Conservation (phyloP, 1,140 invertebrate species). For the Proales similis region DNA sequence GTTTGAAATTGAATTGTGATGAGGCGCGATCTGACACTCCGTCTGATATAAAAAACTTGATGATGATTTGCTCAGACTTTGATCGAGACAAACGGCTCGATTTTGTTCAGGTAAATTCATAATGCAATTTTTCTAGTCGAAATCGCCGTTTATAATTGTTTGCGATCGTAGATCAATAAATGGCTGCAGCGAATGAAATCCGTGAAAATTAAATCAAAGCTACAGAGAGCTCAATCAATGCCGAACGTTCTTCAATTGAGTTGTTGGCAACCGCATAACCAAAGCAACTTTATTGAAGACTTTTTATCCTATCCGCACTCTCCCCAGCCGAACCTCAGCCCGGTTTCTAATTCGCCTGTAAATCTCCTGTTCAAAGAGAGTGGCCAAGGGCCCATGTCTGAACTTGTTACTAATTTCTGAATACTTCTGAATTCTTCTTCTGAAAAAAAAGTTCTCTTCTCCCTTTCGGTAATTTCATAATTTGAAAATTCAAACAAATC, state of each 20-base stretch:
- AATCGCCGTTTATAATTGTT: background rate
- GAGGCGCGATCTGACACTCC: conserved; percentile 8
- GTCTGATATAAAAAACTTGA: background rate
- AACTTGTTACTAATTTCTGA: conserved; percentile 36
- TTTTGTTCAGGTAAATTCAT: conserved; percentile 26
- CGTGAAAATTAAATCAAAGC: conserved; percentile 9
- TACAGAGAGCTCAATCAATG: conserved; percentile 19
- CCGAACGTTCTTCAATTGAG: conserved; percentile 19
- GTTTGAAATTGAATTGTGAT: background rate
- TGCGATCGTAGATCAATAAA: conserved; percentile 31
- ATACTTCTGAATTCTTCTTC: too few species aligned
- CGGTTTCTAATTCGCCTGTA: background rate
- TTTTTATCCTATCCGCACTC: conserved; percentile 24
- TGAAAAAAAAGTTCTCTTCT: too few species aligned
- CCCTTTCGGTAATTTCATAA: too few species aligned
- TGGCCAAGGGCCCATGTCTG: conserved; percentile 15
- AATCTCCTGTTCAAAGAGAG: conserved; percentile 2
- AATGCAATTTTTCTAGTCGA: background rate
- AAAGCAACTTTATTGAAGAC: background rate
- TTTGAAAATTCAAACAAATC: too few species aligned
- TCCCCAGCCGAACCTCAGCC: background rate
- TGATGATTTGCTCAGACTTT: conserved; percentile 15
- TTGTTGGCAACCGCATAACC: background rate
- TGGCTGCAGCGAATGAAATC: conserved; percentile 17
- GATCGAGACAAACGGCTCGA: conserved; percentile 27